phyloP scores from a whole-genome alignment of 2,113 vertebrate species.

The Coregonus clupeaformis region DNA sequence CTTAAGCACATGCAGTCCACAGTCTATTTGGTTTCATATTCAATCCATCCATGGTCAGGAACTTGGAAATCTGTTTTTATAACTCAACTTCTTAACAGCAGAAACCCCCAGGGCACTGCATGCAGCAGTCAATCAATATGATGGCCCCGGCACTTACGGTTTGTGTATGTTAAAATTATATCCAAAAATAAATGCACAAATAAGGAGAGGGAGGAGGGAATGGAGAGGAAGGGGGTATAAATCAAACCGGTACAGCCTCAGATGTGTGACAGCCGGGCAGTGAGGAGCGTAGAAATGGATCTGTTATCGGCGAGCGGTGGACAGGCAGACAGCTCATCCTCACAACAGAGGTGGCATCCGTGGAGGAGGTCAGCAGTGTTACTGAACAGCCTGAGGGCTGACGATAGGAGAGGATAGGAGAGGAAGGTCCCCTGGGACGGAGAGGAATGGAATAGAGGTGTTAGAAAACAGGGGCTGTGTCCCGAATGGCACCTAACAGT shows the following conservation, averaged over 20 bases:
- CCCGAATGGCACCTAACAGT: too few relatives aligned
- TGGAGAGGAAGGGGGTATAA: constrained; percentile 24
- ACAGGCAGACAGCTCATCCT: constrained; percentile 34
- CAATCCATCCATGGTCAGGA: neutral
- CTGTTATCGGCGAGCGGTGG: constrained; percentile 35
- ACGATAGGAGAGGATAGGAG: constrained; percentile 23
- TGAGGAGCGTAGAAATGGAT: constrained; percentile 29
- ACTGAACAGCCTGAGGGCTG: constrained; percentile 50
- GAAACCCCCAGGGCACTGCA: constrained; percentile 23
- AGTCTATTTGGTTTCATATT: neutral
- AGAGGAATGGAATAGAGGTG: constrained; percentile 6
- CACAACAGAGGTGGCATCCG: constrained; percentile 29
- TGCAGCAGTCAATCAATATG: constrained; percentile 54
- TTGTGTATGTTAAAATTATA: constrained; percentile 44
- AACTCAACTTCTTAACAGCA: constrained; percentile 25
- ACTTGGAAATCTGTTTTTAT: constrained; percentile 19
- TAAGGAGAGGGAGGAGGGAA: constrained; percentile 13
- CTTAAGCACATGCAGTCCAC: neutral
- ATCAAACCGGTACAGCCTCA: constrained; percentile 44
- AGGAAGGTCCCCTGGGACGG: constrained; percentile 24
- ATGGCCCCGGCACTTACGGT: constrained; percentile 38
- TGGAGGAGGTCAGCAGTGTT: constrained; percentile 44
- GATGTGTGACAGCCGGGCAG: constrained; percentile 30
- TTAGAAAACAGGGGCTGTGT: neutral
- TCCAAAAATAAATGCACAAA: constrained; percentile 54